These are phyloP conservation scores for Lasioglossum oenotherae DNA, from an alignment of 2,888 invertebrate species.

Conservation along the genomic window DNA sequence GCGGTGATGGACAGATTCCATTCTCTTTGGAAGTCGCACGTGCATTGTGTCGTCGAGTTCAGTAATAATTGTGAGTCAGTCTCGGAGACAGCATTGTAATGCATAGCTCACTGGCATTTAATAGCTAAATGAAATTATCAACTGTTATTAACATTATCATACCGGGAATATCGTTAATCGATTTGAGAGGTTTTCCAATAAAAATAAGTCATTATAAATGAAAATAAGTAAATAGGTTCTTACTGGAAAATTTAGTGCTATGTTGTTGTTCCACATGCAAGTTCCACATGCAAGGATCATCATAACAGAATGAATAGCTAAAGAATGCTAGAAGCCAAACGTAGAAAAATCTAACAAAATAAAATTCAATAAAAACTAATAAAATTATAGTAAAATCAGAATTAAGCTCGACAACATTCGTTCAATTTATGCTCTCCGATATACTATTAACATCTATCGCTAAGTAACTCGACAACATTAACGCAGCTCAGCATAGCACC, in stretches of 20 bases:
- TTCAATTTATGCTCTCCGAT: background rate
- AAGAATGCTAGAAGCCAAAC: too few relatives aligned
- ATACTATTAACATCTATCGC: background rate
- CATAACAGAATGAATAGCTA: background rate
- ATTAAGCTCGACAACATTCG: background rate
- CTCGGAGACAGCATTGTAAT: too few relatives aligned
- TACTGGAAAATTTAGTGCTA: background rate
- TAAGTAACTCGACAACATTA: constrained; percentile 20
- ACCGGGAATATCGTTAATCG: too few relatives aligned
- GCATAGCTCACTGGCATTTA: background rate
- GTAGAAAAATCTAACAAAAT: too few relatives aligned
- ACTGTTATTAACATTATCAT: background rate
- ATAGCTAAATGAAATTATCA: background rate
- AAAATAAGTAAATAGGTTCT: too few relatives aligned
- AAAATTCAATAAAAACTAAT: too few relatives aligned
- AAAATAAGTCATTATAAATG: too few relatives aligned
- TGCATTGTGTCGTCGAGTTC: too few relatives aligned
- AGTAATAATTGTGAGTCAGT: too few relatives aligned
- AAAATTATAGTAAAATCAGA: too few relatives aligned
- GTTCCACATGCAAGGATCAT: background rate
- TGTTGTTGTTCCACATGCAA: background rate
- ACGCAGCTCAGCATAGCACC: constrained; percentile 59
- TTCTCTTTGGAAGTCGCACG: too few relatives aligned
- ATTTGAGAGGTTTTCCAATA: too few relatives aligned
- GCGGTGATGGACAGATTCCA: background rate